These are phyloP conservation scores for Lophius americanus DNA, from an alignment of 2,797 vertebrate species.

Conservation along the genomic window DNA sequence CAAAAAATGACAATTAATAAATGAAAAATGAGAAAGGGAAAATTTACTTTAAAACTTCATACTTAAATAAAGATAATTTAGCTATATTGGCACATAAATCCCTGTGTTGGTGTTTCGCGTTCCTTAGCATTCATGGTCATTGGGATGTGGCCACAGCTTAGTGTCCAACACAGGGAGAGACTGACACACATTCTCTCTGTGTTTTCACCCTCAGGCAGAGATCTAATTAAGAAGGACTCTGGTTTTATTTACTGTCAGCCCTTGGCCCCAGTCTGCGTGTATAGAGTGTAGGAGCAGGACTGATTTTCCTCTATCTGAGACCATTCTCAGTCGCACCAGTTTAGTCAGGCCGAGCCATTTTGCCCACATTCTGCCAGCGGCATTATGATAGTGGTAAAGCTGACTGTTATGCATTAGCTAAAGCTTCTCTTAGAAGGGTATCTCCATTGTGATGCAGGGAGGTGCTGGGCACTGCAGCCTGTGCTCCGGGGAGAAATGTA, in stretches of 20 bases:
- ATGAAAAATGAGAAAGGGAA: not conserved
- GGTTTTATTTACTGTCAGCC: constrained; percentile 80
- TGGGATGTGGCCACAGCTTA: constrained; percentile 54
- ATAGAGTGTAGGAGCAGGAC: constrained; percentile 20
- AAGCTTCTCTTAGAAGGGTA: constrained; percentile 46
- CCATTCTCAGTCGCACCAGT: constrained; percentile 73
- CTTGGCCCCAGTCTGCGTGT: constrained; percentile 59
- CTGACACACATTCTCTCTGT: constrained; percentile 78
- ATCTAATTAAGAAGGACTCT: constrained; percentile 80
- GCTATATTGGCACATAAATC: constrained; percentile 18
- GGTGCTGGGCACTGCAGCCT: constrained; percentile 31
- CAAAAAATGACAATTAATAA: constrained; percentile 19
- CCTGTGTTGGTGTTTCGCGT: constrained; percentile 22
- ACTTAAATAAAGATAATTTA: constrained; percentile 21
- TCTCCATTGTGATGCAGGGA: constrained; percentile 38
- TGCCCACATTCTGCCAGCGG: constrained; percentile 63
- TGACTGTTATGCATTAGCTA: constrained; percentile 57
- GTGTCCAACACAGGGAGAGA: constrained; percentile 65
- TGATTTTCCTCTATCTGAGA: constrained; percentile 57
- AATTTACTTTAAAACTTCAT: constrained; percentile 9
- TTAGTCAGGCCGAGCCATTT: constrained; percentile 70
- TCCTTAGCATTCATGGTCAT: constrained; percentile 44
- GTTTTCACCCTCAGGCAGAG: constrained; percentile 70
- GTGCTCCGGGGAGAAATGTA: constrained; percentile 39
- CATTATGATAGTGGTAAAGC: constrained; percentile 42